Evolutionary conservation across 2,797 vertebrate species (phyloP), one percentile per base, ranked within the genome.

Genomic region (Enteromius anoplus): DNA sequence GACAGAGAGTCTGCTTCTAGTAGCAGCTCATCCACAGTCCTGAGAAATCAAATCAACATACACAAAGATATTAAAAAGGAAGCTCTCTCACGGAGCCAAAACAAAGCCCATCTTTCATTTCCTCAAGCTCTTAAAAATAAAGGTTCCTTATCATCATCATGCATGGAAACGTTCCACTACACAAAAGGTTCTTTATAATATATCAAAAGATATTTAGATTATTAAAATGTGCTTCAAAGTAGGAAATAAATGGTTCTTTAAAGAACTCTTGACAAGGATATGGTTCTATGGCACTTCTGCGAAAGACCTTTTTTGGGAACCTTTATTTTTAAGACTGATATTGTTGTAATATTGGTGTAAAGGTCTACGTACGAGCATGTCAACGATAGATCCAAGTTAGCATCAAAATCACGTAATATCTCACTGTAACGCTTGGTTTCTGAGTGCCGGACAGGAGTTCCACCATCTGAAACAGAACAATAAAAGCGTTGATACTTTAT

Each of bases 391-490:
- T 97, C 96, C 0, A 99, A 91, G 87, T 94, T 96, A 15, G 80
- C 80, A 80, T 99, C 97, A 88, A 99, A 94, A 72, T 96, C 96
- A 42, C 95, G 91, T 89, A 98, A 96, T 89, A 98, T 98, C 89
- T 98, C 96, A 83, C 97, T 98, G 93, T 96, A 98, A 66, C 97
- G 93, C 88, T 96, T 97, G 73, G 88, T 89, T 86, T 95, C 91
- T 19, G 89, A 80, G 9, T 70, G 84, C 85, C 86, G 92, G 8
- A 9, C 71, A 11, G 78, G 82, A 68, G 70, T 90, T 75, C 83
- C 91, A 79, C 83, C 88, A 23, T 93, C 94, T 95, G 88, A 60
- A 92, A 92, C 12, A 55, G 73, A 75, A 58, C 21, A 64, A 77
- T 17, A 32, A 19, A 40, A 49, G 47, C 2, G 7, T 8, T 40